A percentile compares a stretch with the other conserved stretches of the same genome.
phyloP scores from a whole-genome alignment of 2,113 vertebrate genomes.

The Phylloscopus trochiloides region DNA sequence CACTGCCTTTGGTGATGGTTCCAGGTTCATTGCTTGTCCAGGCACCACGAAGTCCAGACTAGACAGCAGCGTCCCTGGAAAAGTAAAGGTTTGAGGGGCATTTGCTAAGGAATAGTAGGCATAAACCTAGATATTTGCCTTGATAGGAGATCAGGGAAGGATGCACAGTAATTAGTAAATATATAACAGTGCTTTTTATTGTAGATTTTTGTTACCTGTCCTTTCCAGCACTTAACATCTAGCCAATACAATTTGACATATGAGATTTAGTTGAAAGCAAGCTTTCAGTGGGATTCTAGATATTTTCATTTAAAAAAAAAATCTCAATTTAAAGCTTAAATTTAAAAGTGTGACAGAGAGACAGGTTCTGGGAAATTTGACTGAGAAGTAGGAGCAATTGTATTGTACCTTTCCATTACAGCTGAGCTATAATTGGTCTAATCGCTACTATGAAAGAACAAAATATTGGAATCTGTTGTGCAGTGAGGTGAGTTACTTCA shows the following conservation, averaged over 20 bases:
- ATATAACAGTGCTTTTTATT: not conserved
- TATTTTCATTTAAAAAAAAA: not conserved
- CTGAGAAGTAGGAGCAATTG: conserved; percentile 49
- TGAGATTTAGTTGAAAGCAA: conserved; percentile 21
- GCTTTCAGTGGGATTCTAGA: conserved; percentile 21
- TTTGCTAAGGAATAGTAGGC: not conserved
- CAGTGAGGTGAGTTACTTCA: not conserved
- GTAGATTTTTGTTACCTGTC: not conserved
- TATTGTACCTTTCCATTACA: conserved; percentile 51
- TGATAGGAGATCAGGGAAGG: not conserved
- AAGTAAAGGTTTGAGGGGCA: not conserved
- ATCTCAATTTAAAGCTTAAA: conserved; percentile 48
- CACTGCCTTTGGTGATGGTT: not conserved
- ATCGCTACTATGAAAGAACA: conserved; percentile 26
- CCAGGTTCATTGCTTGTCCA: not conserved
- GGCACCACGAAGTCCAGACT: not conserved
- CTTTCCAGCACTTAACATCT: not conserved
- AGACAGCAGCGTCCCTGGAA: not conserved
- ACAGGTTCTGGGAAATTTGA: conserved; percentile 46
- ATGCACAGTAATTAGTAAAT: not conserved
- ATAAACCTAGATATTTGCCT: not conserved
- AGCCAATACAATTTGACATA: not conserved
- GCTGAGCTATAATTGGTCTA: conserved; percentile 31
- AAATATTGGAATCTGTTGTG: conserved; percentile 28
- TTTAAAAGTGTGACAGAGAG: conserved; percentile 36